Conservation (phyloP, 2,113 vertebrate genomes). For the Orientallactaga bullata region DNA sequence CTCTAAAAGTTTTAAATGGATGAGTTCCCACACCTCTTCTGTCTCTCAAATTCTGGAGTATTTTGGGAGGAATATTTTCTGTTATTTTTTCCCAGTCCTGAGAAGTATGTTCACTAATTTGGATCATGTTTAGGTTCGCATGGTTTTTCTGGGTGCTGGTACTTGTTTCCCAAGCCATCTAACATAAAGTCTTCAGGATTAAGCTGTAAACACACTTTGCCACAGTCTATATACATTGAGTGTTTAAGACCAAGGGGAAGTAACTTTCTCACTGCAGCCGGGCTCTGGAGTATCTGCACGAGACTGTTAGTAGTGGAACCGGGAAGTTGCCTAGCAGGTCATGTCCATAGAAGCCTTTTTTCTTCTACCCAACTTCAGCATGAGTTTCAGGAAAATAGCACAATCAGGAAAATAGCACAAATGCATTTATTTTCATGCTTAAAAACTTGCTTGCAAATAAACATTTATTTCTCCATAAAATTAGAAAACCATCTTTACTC, state of each 20-base stretch:
- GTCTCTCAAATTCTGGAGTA: background rate
- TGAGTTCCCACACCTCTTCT: background rate
- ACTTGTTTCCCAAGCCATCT: background rate
- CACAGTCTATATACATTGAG: background rate
- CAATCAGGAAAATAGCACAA: background rate
- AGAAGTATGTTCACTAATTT: background rate
- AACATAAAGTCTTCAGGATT: background rate
- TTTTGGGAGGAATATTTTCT: background rate
- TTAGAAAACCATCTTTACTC: background rate
- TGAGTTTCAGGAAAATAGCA: background rate
- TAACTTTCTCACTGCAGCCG: background rate
- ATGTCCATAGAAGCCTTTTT: background rate
- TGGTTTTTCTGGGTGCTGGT: background rate
- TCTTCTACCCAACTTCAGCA: background rate
- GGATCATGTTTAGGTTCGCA: background rate
- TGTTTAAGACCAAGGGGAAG: background rate
- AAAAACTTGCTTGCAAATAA: constrained; percentile 36
- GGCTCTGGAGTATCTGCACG: background rate
- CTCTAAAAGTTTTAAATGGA: background rate
- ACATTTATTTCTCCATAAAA: constrained; percentile 29
- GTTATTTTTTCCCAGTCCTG: background rate
- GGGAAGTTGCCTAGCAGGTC: background rate
- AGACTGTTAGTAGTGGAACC: background rate
- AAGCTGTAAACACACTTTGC: background rate
- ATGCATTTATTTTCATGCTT: constrained; percentile 31